Conservation (phyloP, 2,113 vertebrate species). For the Sterrhoptilus dennistouni region DNA sequence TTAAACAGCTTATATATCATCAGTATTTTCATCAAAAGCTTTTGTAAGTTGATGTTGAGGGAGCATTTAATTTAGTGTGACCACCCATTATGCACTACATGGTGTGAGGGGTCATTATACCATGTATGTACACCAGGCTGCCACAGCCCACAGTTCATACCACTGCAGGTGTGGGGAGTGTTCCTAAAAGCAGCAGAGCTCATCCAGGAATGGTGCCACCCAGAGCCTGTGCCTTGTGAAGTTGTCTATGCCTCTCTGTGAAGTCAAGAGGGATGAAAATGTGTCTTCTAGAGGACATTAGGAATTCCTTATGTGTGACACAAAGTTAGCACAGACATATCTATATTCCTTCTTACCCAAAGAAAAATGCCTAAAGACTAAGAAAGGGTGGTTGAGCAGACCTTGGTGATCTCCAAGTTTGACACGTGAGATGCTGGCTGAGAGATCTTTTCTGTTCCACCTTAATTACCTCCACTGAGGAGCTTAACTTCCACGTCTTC, state of each 20-base stretch:
- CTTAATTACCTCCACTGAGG: background rate
- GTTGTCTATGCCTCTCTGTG: background rate
- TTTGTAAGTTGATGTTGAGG: background rate
- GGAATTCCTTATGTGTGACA: background rate
- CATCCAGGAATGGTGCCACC: background rate
- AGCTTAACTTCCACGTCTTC: background rate
- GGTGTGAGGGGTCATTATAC: background rate
- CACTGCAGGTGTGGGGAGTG: background rate
- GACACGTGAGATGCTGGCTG: background rate
- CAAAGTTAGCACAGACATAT: background rate
- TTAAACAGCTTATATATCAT: background rate
- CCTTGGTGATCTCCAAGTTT: background rate
- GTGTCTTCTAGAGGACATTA: background rate
- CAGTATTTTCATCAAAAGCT: background rate
- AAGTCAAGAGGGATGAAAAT: background rate
- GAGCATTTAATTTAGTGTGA: background rate
- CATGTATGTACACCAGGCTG: fast-evolving
- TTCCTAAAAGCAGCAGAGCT: background rate
- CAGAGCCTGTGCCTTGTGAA: background rate
- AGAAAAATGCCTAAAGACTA: background rate
- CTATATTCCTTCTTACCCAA: background rate
- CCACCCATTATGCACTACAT: background rate
- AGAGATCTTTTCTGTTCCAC: background rate
- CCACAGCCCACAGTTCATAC: background rate
- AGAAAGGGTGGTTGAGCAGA: background rate